Evolutionary conservation across 2,113 vertebrate species (phyloP), one percentile per base, ranked within the genome.

Genomic region (Austrofundulus limnaeus): DNA sequence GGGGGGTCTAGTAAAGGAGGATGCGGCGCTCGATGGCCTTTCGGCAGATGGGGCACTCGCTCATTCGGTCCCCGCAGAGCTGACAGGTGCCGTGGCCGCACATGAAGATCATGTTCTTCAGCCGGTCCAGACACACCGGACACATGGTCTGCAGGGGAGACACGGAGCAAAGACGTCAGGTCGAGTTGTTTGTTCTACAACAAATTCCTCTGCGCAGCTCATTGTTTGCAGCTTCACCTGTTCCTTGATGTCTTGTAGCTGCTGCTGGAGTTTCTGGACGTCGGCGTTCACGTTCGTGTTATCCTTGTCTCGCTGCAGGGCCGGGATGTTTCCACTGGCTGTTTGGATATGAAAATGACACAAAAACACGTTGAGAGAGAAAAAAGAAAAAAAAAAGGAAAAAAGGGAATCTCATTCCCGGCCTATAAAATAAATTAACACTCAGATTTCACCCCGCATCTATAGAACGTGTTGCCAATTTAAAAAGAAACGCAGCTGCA

Each of bases 51-150:
- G 97, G 97, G 56, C 97, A 99, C 93, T 99, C 97, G 74, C 97
- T 99, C 97, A 99, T 99, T 55, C 97, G 90, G 90, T 99, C 97
- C 58, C 97, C 97, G 7, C 97, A 99, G 21, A 99, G 95, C 67
- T 99, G 97, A 77, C 97, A 99, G 0, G 97, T 99, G 59, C 97
- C 97, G 0, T 99, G 97, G 78, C 97, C 97, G 67, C 97, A 99
- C 87, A 99, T 96, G 82, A 99, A 99, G 89, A 99, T 99, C 97
- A 99, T 99, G 72, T 99, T 99, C 94, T 99, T 99, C 79, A 99
- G 92, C n/a, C 97, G 95, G 85, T 99, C 97, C 92, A 99, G 72
- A 81, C 97, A 99, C 41, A 99, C 97, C 14, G 97, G 97, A 74
- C 97, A 99, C 97, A 99, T 99, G 0, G 97, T 99, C 97, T 99